Evolutionary conservation across 2,888 invertebrate species (phyloP), one percentile per base, ranked within the genome.

Genomic region (Stenodera caucasica): DNA sequence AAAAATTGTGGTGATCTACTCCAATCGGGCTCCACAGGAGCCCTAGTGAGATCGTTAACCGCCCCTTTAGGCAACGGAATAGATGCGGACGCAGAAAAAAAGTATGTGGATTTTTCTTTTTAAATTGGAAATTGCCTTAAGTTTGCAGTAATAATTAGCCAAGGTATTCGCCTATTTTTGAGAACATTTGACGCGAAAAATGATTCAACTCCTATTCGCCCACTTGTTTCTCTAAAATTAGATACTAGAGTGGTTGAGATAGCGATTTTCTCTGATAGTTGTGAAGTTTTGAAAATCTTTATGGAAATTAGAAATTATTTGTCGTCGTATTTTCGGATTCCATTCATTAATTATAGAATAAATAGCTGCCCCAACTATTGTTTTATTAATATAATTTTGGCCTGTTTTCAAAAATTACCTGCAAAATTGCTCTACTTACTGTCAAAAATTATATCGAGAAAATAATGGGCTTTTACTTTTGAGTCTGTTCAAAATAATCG

Each of bases 151-250:
- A n/a, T n/a, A n/a, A n/a, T 21, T 45, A 21, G 5, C 45, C 45
- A 45, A 45, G 18, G 21, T 11, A 21, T 23, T 45, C n/a, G 2
- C 49, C 53, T 67, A 67, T 64, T 67, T 66, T 59, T 49, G 40
- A 52, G 50, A 49, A 40, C 49, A 50, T 57, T 66, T 66, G 67
- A 69, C 67, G 67, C 59, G 33, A 57, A 63, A 65, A 60, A 61
- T 66, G 67, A 68, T 61, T 69, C 67, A 68, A 62, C 54, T 18
- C 12, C 23, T 3, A 7, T 45, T 45, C 63, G 57, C 67, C 66
- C 58, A 68, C 69, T 58, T 45, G 45, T 62, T n/a, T 23, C 15
- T 57, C 57, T 67, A 64, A 65, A 63, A 64, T 63, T 69, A 67
- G 65, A 53, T 23, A 30, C 15, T 45, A 14, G 12, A 23, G 26